Evolutionary conservation across 2,113 vertebrate genomes (phyloP).

Genomic region (Lichenostomus cassidix): DNA sequence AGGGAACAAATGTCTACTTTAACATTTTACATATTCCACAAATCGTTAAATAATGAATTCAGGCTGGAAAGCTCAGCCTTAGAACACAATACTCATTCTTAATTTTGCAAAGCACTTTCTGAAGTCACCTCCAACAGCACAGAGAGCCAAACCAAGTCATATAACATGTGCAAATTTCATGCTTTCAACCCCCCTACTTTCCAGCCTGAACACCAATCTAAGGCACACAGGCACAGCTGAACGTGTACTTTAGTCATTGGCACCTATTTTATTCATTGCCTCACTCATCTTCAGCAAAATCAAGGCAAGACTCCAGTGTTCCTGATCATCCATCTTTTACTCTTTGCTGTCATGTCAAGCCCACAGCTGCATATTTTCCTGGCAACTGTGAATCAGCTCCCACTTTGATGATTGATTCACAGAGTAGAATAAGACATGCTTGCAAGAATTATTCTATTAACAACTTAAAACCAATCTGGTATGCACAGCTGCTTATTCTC

Average conservation of each 20-base stretch:
- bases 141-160: not conserved
- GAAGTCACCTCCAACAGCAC: not conserved
- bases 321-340: not conserved
- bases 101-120: not conserved
- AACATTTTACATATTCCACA: not conserved
- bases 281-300: not conserved
- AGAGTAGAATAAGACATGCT: not conserved
- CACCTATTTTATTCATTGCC: not conserved
- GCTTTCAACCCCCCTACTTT: not conserved
- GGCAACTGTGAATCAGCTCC: slow-evolving; percentile 18
- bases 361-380: slow-evolving; percentile 19
- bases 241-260: not conserved
- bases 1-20: not conserved
- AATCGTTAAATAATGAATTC: not conserved
- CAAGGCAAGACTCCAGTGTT: not conserved
- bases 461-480: not conserved
- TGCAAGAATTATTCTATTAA: slow-evolving; percentile 9
- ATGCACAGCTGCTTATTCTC: not conserved
- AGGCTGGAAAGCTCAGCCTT: not conserved
- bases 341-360: slow-evolving; percentile 13
- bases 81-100: not conserved
- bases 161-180: not conserved
- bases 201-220: not conserved
- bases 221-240: not conserved
- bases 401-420: slow-evolving; percentile 20